These are phyloP conservation scores for Oreochromis spilurus DNA, from an alignment of 2,113 vertebrate species.

Conservation along the genomic window DNA sequence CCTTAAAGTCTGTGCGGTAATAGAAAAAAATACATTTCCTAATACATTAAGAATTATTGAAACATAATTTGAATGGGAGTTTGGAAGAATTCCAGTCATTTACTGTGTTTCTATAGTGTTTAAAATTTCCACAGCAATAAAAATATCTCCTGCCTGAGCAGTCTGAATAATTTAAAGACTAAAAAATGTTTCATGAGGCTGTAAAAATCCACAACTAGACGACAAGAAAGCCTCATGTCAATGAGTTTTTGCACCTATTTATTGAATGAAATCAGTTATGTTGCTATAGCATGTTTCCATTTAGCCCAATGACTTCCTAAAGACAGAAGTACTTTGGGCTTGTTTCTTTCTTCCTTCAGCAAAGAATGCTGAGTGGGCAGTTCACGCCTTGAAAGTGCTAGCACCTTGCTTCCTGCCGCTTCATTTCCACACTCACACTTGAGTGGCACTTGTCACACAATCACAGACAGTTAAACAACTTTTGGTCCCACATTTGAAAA, in stretches of 20 bases:
- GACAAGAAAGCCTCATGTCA: neutral
- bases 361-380: conserved; percentile 8
- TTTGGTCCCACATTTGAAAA: conserved; percentile 17
- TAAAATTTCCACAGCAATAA: neutral
- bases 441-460: conserved; percentile 20
- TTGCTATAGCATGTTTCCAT: neutral
- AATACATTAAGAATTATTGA: neutral
- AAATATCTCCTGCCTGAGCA: neutral
- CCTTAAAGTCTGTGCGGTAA: neutral
- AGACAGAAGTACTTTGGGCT: neutral
- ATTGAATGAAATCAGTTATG: neutral
- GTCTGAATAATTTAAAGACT: neutral
- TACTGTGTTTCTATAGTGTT: neutral
- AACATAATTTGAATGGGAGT: neutral
- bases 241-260: neutral
- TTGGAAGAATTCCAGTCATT: neutral
- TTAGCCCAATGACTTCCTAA: neutral
- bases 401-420: conserved; percentile 44
- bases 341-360: neutral
- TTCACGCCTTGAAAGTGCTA: conserved; percentile 41
- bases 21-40: neutral
- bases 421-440: conserved; percentile 45
- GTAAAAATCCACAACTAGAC: neutral
- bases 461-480: conserved; percentile 40
- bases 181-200: neutral